Evolutionary conservation across 1,140 invertebrate genomes (phyloP).

Genomic region (Diachasma alloeum): DNA sequence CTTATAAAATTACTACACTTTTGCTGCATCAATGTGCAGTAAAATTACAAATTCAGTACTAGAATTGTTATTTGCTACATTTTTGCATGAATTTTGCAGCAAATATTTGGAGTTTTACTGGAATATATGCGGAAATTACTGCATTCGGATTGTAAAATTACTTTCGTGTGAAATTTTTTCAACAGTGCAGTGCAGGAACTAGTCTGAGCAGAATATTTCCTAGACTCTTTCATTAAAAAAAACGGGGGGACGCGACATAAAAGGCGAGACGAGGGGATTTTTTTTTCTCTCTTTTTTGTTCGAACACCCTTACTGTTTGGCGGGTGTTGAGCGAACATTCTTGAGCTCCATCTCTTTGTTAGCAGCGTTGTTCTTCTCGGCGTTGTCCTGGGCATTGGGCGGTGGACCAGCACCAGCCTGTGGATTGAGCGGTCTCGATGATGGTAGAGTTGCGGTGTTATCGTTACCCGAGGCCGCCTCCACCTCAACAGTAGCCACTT

Average conservation of each 20-base stretch:
- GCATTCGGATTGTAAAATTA: too few species aligned
- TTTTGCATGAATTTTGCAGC: too few species aligned
- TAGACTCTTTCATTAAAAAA: background rate
- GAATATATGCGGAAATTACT: too few species aligned
- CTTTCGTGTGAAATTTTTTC: too few species aligned
- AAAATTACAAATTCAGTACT: too few species aligned
- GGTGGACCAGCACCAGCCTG: constrained; percentile 64
- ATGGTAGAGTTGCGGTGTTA: constrained; percentile 86
- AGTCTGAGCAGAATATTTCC: too few species aligned
- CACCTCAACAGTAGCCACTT: constrained; percentile 84
- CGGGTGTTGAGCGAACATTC: constrained; percentile 81
- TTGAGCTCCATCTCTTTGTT: constrained; percentile 89
- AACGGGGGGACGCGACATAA: background rate
- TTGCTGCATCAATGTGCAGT: too few species aligned
- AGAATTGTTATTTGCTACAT: too few species aligned
- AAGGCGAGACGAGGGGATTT: background rate
- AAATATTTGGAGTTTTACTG: too few species aligned
- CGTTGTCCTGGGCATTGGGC: constrained; percentile 71
- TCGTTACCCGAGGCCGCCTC: constrained; percentile 73
- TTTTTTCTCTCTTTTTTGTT: constrained; percentile 9
- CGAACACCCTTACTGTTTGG: constrained; percentile 73
- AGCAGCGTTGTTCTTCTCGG: constrained; percentile 80
- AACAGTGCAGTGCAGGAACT: too few species aligned
- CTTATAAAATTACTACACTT: too few species aligned
- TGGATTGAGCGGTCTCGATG: constrained; percentile 72